Percentiles rank a stretch among this genome's conserved stretches.
Conservation (phyloP, 2,113 vertebrate species). For the Pheucticus melanocephalus region DNA sequence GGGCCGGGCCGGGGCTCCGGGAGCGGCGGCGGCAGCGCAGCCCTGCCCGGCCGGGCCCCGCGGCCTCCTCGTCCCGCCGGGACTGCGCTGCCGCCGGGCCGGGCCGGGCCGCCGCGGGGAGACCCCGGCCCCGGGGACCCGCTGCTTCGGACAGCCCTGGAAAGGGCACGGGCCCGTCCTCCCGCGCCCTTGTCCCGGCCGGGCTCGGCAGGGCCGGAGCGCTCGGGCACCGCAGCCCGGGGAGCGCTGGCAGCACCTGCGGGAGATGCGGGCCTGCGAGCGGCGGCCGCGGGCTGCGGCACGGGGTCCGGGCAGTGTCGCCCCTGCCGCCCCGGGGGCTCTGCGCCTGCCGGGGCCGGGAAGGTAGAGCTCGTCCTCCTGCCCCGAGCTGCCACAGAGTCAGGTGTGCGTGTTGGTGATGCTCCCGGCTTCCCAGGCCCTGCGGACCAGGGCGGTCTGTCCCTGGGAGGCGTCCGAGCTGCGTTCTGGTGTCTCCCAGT, state of each 20-base stretch:
- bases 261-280: neutral
- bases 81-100: neutral
- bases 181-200: neutral
- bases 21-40: too few species aligned
- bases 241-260: neutral
- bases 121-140: too few species aligned
- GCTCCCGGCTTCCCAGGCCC: neutral
- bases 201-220: neutral
- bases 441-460: rapidly evolving
- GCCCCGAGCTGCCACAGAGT: rapidly evolving
- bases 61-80: too few species aligned
- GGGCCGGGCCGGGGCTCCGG: too few species aligned
- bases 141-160: neutral
- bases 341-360: neutral
- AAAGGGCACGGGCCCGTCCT: neutral
- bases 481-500: rapidly evolving
- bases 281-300: neutral
- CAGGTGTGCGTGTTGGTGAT: rapidly evolving
- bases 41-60: too few species aligned
- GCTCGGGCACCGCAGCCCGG: neutral
- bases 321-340: rapidly evolving
- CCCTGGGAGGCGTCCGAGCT: neutral
- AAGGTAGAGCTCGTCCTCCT: neutral
- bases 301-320: neutral
- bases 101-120: too few species aligned